Conservation (phyloP, 2,888 invertebrate genomes). For the Pseudococcus longispinus region DNA sequence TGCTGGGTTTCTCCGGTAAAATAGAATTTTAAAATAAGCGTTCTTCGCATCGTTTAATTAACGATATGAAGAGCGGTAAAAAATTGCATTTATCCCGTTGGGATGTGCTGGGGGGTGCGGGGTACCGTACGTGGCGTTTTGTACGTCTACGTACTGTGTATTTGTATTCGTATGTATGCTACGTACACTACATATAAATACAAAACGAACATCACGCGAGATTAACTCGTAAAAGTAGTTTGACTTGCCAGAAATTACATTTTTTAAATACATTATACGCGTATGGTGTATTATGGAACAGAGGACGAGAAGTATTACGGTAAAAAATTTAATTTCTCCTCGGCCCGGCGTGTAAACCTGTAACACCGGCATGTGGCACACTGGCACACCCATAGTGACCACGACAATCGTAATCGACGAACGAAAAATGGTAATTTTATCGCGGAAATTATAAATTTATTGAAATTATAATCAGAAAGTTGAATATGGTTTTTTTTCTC, state of each 20-base stretch:
- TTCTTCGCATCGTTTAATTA: neutral
- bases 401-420: neutral
- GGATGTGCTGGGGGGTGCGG: neutral
- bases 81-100: neutral
- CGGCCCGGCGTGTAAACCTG: slow-evolving; percentile 30
- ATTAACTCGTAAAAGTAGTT: slow-evolving; percentile 27
- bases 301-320: neutral
- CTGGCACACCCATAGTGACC: slow-evolving; percentile 7
- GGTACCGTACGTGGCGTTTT: neutral
- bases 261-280: slow-evolving; percentile 7
- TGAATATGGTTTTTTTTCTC: slow-evolving; percentile 16
- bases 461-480: slow-evolving; percentile 36
- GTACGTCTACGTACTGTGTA: neutral
- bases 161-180: neutral
- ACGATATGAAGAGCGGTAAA: neutral
- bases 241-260: slow-evolving; percentile 9
- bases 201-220: slow-evolving; percentile 9
- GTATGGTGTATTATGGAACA: neutral
- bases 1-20: neutral
- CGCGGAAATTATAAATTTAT: slow-evolving; percentile 21
- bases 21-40: neutral
- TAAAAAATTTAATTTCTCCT: slow-evolving; percentile 10
- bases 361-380: slow-evolving; percentile 15
- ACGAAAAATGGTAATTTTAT: slow-evolving; percentile 15
- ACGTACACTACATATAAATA: neutral